Evolutionary conservation across 2,888 invertebrate genomes (phyloP).

Genomic region (Laspeyria flexula): DNA sequence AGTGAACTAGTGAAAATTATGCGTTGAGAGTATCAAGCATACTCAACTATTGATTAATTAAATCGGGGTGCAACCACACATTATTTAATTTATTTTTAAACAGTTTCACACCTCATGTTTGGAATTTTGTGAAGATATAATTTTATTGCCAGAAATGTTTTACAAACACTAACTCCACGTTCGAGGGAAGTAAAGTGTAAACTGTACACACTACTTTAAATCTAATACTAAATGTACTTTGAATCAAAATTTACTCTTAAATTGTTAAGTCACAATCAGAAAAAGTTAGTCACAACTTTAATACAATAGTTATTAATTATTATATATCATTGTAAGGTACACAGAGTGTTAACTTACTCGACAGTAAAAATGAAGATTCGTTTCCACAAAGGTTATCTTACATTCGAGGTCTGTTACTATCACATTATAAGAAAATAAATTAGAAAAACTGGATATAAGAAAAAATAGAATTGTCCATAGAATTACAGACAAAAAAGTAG

Average conservation of each 20-base stretch:
- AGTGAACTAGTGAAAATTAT: conserved; percentile 38
- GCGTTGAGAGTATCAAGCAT: conserved; percentile 29
- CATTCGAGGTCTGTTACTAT: conserved; percentile 82
- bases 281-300: conserved; percentile 76
- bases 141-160: conserved; percentile 79
- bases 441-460: conserved; percentile 76
- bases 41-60: conserved; percentile 22
- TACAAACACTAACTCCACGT: conserved; percentile 78
- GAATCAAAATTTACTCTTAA: conserved; percentile 64
- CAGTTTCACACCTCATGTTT: not conserved
- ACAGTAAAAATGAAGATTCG: conserved; percentile 73
- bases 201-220: conserved; percentile 79
- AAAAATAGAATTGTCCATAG: conserved; percentile 75
- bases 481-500: conserved; percentile 76
- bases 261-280: conserved; percentile 59
- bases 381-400: conserved; percentile 72
- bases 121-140: not conserved
- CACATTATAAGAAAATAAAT: conserved; percentile 82
- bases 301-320: conserved; percentile 35
- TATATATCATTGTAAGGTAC: conserved; percentile 65
- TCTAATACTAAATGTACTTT: conserved; percentile 80
- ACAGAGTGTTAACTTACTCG: conserved; percentile 60
- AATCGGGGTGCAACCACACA: conserved; percentile 29
- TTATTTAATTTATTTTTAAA: conserved; percentile 20
- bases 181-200: conserved; percentile 67